Conservation (phyloP, 1,140 invertebrate species). For the Lerema accius region DNA sequence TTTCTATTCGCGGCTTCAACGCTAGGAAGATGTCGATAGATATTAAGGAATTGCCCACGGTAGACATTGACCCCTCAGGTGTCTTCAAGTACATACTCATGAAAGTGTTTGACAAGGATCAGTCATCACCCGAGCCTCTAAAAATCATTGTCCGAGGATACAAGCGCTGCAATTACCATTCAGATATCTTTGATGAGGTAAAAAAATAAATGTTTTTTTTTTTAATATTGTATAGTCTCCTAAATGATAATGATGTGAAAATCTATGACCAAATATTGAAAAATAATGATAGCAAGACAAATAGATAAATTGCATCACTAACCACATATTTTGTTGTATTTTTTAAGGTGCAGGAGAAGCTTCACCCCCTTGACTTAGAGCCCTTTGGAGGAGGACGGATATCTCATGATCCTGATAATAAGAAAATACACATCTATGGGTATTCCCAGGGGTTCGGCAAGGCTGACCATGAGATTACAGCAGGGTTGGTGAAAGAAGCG, state of each 20-base stretch:
- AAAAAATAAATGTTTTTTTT: no score
- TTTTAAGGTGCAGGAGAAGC: constrained; percentile 69
- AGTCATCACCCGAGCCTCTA: constrained; percentile 56
- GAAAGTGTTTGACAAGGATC: constrained; percentile 83
- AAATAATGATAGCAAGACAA: no score
- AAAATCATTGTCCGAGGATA: constrained; percentile 91
- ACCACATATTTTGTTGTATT: no score
- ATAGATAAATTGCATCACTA: no score
- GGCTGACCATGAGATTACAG: constrained; percentile 91
- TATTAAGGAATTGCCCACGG: constrained; percentile 83
- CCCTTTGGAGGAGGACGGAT: constrained; percentile 94
- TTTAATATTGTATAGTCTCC: background rate
- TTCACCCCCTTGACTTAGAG: constrained; percentile 85
- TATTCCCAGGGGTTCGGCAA: constrained; percentile 94
- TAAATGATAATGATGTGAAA: constrained; percentile 9
- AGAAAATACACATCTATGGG: constrained; percentile 92
- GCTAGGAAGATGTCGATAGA: constrained; percentile 51
- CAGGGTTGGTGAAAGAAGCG: constrained; percentile 88
- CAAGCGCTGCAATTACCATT: constrained; percentile 86
- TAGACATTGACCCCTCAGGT: constrained; percentile 91
- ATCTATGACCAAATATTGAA: no score
- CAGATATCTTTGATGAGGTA: constrained; percentile 81
- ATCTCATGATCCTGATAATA: constrained; percentile 87
- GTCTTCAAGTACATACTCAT: constrained; percentile 95
- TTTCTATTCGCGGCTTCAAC: background rate